phyloP scores from a whole-genome alignment of 2,113 vertebrate genomes.

The Piliocolobus tephrosceles region DNA sequence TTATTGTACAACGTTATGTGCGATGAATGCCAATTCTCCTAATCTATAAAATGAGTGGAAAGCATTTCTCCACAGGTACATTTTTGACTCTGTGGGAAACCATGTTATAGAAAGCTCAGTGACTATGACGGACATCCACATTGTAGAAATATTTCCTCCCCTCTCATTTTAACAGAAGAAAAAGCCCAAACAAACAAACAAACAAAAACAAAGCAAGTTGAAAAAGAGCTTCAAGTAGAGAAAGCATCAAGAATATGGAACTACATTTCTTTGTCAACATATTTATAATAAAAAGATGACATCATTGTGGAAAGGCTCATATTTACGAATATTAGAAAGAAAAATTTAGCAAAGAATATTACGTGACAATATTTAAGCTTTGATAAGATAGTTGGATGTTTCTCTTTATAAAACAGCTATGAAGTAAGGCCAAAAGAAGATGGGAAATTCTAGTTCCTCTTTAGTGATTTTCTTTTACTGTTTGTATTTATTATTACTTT shows the following conservation, averaged over 20 bases:
- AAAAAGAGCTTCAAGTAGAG: neutral
- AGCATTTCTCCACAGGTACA: neutral
- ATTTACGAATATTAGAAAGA: conserved; percentile 21
- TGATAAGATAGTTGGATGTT: neutral
- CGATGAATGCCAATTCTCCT: neutral
- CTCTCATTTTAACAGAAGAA: neutral
- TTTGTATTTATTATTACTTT: conserved; percentile 34
- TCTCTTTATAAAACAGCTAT: conserved; percentile 14
- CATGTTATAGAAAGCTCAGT: neutral
- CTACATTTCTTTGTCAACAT: neutral
- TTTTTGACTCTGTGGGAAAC: neutral
- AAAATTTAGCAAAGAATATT: neutral
- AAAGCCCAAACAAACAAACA: neutral
- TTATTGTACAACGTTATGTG: neutral
- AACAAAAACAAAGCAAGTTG: neutral
- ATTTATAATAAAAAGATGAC: neutral
- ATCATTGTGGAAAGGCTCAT: neutral
- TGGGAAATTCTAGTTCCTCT: neutral
- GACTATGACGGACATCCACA: neutral
- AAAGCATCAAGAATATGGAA: neutral
- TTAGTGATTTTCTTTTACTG: neutral
- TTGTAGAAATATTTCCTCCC: neutral
- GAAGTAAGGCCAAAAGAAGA: conserved; percentile 22
- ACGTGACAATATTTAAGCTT: neutral
- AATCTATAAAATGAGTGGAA: neutral